These are phyloP conservation scores for Hypena proboscidalis DNA, from an alignment of 2,888 invertebrate species.

Conservation along the genomic window DNA sequence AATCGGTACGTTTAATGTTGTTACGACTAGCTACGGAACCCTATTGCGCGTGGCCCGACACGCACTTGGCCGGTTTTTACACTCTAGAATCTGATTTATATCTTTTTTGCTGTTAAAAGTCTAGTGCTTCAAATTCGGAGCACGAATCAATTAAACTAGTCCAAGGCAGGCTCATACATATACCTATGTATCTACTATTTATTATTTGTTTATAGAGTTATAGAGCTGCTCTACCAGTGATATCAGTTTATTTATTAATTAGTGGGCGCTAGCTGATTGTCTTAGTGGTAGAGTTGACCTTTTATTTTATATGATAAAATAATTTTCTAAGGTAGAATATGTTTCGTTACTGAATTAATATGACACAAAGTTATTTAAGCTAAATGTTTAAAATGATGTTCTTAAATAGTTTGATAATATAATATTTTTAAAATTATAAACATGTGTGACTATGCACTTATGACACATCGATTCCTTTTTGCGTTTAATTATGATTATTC, in stretches of 20 bases:
- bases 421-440: too few species aligned
- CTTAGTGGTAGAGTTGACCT: conserved; percentile 11
- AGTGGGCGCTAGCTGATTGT: conserved; percentile 27
- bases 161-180: conserved; percentile 3
- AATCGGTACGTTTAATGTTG: too few species aligned
- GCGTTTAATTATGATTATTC: too few species aligned
- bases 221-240: conserved; percentile 12
- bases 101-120: conserved; percentile 6
- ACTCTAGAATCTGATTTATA: conserved; percentile 1
- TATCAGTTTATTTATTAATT: conserved; percentile 32
- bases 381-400: too few species aligned
- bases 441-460: too few species aligned
- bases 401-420: too few species aligned
- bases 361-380: too few species aligned
- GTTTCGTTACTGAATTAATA: too few species aligned
- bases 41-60: too few species aligned
- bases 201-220: conserved; percentile 2
- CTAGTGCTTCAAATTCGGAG: conserved; percentile 2
- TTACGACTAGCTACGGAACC: too few species aligned
- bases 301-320: neutral
- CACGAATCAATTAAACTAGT: conserved; percentile 19
- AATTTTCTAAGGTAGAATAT: neutral
- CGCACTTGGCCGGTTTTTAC: too few species aligned
- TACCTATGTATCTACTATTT: conserved; percentile 3
- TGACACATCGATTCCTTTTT: too few species aligned